phyloP scores from a whole-genome alignment of 2,797 vertebrate genomes.

The Dendrocincla tyrannina region DNA sequence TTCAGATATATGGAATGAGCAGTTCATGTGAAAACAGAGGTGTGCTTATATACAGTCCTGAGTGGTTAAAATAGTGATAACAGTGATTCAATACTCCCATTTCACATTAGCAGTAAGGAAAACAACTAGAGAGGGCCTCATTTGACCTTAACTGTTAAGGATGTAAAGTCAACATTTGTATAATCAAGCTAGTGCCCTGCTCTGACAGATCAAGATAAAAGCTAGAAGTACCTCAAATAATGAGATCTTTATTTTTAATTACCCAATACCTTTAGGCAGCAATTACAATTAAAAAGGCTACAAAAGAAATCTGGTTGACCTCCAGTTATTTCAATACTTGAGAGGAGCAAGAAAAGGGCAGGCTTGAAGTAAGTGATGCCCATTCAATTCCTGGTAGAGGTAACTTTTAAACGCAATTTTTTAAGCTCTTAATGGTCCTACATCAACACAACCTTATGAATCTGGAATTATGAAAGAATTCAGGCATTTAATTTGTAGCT shows the following conservation, averaged over 20 bases:
- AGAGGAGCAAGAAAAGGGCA: not conserved
- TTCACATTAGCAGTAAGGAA: not conserved
- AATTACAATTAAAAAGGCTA: not conserved
- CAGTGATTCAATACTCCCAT: not conserved
- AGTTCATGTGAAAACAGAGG: not conserved
- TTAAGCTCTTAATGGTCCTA: not conserved
- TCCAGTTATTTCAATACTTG: slow-evolving; percentile 12
- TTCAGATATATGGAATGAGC: not conserved
- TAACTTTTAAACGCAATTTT: not conserved
- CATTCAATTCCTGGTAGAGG: not conserved
- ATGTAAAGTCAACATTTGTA: not conserved
- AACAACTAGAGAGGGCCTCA: not conserved
- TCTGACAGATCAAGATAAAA: slow-evolving; percentile 24
- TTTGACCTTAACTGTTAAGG: slow-evolving; percentile 14
- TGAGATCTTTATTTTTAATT: slow-evolving; percentile 41
- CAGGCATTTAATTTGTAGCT: not conserved
- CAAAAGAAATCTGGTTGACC: not conserved
- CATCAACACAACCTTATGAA: not conserved
- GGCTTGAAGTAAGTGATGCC: not conserved
- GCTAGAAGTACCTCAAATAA: slow-evolving; percentile 25
- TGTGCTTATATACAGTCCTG: not conserved
- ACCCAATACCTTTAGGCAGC: slow-evolving; percentile 19
- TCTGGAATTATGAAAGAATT: not conserved
- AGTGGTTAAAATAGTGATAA: not conserved
- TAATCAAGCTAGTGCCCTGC: not conserved